Percentiles rank a stretch among this genome's conserved stretches.
phyloP scores from a whole-genome alignment of 2,797 vertebrate species.

The Propithecus deckenii region DNA sequence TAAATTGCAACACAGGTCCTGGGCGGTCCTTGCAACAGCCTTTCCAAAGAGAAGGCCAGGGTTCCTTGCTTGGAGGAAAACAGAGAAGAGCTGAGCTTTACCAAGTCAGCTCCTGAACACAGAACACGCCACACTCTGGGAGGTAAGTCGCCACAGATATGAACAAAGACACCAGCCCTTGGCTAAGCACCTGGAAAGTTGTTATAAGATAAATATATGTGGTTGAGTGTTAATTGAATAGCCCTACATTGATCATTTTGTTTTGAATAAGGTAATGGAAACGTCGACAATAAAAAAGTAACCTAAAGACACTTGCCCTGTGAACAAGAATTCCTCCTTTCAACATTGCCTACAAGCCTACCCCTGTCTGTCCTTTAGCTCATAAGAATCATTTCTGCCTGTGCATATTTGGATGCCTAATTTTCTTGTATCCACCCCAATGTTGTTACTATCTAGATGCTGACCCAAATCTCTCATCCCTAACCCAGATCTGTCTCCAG shows the following conservation, averaged over 20 bases:
- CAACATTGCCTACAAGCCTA: neutral
- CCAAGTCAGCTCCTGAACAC: neutral
- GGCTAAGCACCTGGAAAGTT: neutral
- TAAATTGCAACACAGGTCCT: neutral
- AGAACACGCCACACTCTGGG: neutral
- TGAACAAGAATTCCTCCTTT: neutral
- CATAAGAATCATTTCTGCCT: neutral
- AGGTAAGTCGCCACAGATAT: neutral
- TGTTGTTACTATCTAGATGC: neutral
- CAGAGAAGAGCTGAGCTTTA: neutral
- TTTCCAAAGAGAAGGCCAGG: neutral
- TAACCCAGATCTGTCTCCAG: slow-evolving; percentile 55
- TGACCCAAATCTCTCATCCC: slow-evolving; percentile 48
- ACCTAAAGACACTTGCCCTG: neutral
- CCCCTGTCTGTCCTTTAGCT: neutral
- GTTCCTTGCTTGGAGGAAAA: neutral
- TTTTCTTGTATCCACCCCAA: neutral
- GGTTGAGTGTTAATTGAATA: neutral
- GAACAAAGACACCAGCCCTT: neutral
- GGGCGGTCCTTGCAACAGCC: neutral
- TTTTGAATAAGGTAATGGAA: slow-evolving; percentile 24
- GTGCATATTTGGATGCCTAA: neutral
- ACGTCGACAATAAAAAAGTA: neutral
- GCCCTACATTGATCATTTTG: neutral
- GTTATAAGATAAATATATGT: slow-evolving; percentile 5